Conservation (phyloP, 1,140 invertebrate genomes). For the Drosophila pallidifrons region DNA sequence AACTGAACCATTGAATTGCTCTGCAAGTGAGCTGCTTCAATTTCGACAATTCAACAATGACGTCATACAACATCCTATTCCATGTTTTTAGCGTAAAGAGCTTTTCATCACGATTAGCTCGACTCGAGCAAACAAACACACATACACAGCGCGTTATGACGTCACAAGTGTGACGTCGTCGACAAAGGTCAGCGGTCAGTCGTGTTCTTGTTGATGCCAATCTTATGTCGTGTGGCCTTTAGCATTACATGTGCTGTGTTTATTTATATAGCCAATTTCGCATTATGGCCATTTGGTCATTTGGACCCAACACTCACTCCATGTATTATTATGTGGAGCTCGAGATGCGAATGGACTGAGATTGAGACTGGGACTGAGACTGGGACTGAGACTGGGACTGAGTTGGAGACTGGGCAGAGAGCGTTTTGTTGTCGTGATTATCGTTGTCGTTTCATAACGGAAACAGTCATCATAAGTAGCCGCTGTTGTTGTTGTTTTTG, state of each 20-base stretch:
- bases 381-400: neutral
- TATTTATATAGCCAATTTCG: slow-evolving; percentile 46
- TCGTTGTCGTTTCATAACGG: slow-evolving; percentile 60
- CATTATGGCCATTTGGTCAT: slow-evolving; percentile 51
- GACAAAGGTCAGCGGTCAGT: slow-evolving; percentile 33
- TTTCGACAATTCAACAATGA: slow-evolving; percentile 55
- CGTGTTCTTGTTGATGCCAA: slow-evolving; percentile 3
- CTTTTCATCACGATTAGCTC: slow-evolving; percentile 1
- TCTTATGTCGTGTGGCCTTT: slow-evolving; percentile 34
- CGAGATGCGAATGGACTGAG: neutral
- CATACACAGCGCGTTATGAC: slow-evolving; percentile 10
- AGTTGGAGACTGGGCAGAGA: neutral
- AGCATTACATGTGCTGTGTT: slow-evolving; percentile 26
- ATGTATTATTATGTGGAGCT: slow-evolving; percentile 27
- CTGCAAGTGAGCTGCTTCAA: slow-evolving; percentile 36
- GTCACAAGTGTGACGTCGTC: slow-evolving; percentile 42
- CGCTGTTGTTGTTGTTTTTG: slow-evolving; percentile 11
- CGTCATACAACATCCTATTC: slow-evolving; percentile 43
- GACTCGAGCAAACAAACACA: neutral
- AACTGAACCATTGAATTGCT: slow-evolving; percentile 4
- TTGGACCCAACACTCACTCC: slow-evolving; percentile 22
- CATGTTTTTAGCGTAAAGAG: slow-evolving; percentile 25
- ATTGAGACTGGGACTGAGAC: neutral
- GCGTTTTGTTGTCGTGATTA: slow-evolving; percentile 23
- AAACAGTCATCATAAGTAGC: slow-evolving; percentile 53